Conservation (phyloP, 2,797 vertebrate species). For the Diplodus puntazzo region DNA sequence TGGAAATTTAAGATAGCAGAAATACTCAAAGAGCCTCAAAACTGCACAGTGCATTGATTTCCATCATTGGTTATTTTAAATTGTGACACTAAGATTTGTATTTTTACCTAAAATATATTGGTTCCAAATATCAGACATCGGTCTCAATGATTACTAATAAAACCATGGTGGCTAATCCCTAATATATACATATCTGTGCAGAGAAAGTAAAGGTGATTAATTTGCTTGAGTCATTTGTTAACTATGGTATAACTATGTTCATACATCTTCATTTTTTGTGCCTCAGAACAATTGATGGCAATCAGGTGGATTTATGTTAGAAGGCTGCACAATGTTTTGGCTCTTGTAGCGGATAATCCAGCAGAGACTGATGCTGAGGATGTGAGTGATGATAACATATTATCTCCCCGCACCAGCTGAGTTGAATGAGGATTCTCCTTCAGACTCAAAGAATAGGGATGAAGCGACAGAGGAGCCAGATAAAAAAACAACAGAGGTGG, state of each 20-base stretch:
- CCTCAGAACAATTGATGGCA: slow-evolving; percentile 15
- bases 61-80: too few relatives aligned
- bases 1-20: too few relatives aligned
- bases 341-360: slow-evolving; percentile 55
- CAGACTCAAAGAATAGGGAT: slow-evolving; percentile 47
- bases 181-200: too few relatives aligned
- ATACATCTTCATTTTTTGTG: not conserved
- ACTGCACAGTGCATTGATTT: too few relatives aligned
- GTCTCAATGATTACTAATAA: too few relatives aligned
- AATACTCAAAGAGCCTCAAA: too few relatives aligned
- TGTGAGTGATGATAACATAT: slow-evolving; percentile 55
- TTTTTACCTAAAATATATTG: too few relatives aligned
- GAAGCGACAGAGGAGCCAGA: slow-evolving; percentile 33
- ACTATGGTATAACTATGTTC: not conserved
- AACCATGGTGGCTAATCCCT: too few relatives aligned
- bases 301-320: slow-evolving; percentile 41
- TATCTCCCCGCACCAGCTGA: slow-evolving; percentile 53
- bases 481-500: slow-evolving; percentile 33
- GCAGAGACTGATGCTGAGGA: slow-evolving; percentile 47
- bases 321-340: slow-evolving; percentile 38
- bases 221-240: not conserved
- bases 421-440: slow-evolving; percentile 57
- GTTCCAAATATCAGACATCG: too few relatives aligned
- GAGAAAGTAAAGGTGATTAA: not conserved
- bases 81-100: too few relatives aligned